Percentiles rank a stretch among this genome's conserved stretches.
phyloP scores from a whole-genome alignment of 2,888 invertebrate species.

The Brassicogethes aeneus region DNA sequence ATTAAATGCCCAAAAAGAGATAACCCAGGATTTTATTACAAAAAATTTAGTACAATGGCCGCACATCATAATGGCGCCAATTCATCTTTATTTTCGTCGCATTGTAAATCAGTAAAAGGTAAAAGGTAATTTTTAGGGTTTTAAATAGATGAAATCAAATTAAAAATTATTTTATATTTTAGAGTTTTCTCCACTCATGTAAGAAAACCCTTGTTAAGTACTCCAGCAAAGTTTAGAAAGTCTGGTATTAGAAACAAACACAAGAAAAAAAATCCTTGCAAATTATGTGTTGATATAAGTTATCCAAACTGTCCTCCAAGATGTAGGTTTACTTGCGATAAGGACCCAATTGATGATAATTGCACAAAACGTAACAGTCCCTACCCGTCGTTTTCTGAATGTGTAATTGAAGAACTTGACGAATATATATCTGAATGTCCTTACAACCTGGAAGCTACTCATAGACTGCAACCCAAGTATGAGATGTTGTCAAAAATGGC shows the following conservation, averaged over 20 bases:
- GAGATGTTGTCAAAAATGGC: too few species aligned
- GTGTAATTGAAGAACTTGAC: conserved; percentile 20
- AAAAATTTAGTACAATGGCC: too few species aligned
- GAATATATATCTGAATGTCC: conserved; percentile 22
- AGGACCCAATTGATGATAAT: background rate
- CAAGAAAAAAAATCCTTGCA: background rate
- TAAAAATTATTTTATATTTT: too few species aligned
- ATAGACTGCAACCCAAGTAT: conserved; percentile 4
- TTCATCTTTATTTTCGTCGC: too few species aligned
- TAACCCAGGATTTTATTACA: too few species aligned
- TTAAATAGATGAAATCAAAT: too few species aligned
- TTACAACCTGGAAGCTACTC: conserved; percentile 7
- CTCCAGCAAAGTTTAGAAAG: too few species aligned
- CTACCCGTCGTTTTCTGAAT: conserved; percentile 22
- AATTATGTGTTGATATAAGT: background rate
- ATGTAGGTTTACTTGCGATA: background rate
- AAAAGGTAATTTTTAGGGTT: conserved; percentile 1
- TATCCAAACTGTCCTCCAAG: conserved; percentile 9
- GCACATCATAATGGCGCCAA: too few species aligned
- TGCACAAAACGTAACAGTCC: conserved; percentile 14
- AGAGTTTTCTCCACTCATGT: too few species aligned
- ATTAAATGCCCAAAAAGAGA: too few species aligned
- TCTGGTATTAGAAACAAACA: too few species aligned
- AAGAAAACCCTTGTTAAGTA: too few species aligned
- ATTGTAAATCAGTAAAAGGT: conserved; percentile 1